phyloP scores from a whole-genome alignment of 2,113 vertebrate species.

The Chlamydotis undulata region DNA sequence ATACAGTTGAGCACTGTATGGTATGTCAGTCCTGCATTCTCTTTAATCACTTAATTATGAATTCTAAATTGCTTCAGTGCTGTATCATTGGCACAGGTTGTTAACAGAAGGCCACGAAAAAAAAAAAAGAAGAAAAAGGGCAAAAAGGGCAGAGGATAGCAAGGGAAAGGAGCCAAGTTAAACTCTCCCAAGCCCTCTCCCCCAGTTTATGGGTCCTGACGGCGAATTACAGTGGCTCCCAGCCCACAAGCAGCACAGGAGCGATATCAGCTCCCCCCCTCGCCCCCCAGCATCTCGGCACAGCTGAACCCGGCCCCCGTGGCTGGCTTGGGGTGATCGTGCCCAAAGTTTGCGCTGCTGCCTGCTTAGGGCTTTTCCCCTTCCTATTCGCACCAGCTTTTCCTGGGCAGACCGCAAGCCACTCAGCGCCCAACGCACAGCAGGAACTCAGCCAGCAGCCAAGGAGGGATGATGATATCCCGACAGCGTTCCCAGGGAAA shows the following conservation, averaged over 20 bases:
- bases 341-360: background rate
- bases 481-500: constrained; percentile 12
- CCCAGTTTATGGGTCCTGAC: background rate
- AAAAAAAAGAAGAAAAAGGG: background rate
- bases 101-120: background rate
- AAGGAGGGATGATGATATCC: background rate
- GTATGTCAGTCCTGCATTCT: background rate
- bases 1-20: background rate
- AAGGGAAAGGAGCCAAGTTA: background rate
- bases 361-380: background rate
- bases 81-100: background rate
- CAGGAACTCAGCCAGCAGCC: background rate
- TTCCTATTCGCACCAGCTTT: background rate
- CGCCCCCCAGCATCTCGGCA: accelerated
- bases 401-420: background rate
- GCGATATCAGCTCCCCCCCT: too few relatives aligned
- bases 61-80: background rate
- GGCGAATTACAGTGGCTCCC: background rate
- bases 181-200: background rate
- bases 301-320: background rate
- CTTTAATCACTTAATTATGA: background rate
- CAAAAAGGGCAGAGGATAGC: background rate
- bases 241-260: background rate
- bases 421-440: background rate
- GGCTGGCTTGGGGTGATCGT: accelerated